Percentiles rank a stretch among this genome's conserved stretches.
These are phyloP conservation scores for Mycalesis mineus DNA, from an alignment of 2,888 invertebrate genomes.

Conservation along the genomic window DNA sequence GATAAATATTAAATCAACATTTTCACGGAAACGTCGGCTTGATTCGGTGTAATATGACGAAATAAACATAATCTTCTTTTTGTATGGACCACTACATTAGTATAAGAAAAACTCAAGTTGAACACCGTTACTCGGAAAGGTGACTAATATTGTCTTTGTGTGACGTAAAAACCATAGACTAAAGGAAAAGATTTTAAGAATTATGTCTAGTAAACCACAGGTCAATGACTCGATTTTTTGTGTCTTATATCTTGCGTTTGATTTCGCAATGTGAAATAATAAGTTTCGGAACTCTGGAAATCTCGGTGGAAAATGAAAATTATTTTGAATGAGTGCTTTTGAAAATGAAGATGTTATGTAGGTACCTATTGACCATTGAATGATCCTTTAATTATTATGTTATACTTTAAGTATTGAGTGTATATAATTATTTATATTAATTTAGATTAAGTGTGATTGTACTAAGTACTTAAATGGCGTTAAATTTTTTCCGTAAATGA, in stretches of 20 bases:
- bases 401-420: too few relatives aligned
- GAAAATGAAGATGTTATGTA: too few relatives aligned
- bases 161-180: slow-evolving; percentile 7
- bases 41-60: neutral
- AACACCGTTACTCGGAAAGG: slow-evolving; percentile 10
- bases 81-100: neutral
- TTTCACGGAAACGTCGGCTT: neutral
- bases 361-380: too few relatives aligned
- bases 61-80: slow-evolving; percentile 9
- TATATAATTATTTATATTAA: too few relatives aligned
- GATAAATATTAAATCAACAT: neutral
- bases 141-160: slow-evolving; percentile 19
- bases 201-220: neutral
- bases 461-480: too few relatives aligned
- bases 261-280: neutral
- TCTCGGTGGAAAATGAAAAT: neutral
- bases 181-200: neutral
- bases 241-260: neutral
- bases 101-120: neutral
- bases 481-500: too few relatives aligned
- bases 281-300: neutral
- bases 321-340: neutral
- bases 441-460: too few relatives aligned
- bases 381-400: too few relatives aligned
- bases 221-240: neutral